Conservation (phyloP, 2,113 vertebrate species). For the Pachycephala philippinensis region DNA sequence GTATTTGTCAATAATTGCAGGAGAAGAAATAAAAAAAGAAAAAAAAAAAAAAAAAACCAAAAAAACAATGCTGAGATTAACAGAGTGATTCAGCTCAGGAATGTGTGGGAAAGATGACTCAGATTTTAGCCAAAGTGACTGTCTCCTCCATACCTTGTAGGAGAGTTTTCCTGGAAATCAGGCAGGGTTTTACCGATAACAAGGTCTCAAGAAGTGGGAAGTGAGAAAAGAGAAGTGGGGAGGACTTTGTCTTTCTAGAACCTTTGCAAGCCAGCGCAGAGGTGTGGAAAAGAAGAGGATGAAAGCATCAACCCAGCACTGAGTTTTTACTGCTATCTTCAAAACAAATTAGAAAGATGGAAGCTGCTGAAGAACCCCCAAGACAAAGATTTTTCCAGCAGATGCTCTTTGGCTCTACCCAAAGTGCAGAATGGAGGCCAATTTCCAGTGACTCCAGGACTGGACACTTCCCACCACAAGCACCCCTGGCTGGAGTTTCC, state of each 20-base stretch:
- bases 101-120: neutral
- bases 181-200: neutral
- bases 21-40: neutral
- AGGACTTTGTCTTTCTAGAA: neutral
- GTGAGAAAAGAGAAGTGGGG: neutral
- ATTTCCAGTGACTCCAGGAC: neutral
- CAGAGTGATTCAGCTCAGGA: neutral
- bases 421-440: neutral
- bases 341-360: neutral
- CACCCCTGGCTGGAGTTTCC: neutral
- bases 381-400: neutral
- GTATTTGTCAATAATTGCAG: neutral
- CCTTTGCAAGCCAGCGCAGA: neutral
- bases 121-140: neutral
- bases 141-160: neutral
- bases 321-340: neutral
- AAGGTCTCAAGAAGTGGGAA: neutral
- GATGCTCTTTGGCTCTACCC: neutral
- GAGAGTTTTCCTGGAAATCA: slow-evolving; percentile 20
- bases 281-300: neutral
- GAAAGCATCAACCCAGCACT: neutral
- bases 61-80: neutral
- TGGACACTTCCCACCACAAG: neutral
- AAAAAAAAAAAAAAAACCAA: too few relatives aligned
- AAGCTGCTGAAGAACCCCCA: neutral